Percentiles rank a stretch among this genome's conserved stretches.
Evolutionary conservation across 2,888 invertebrate species (phyloP).

Genomic region (Conomelus anceps): DNA sequence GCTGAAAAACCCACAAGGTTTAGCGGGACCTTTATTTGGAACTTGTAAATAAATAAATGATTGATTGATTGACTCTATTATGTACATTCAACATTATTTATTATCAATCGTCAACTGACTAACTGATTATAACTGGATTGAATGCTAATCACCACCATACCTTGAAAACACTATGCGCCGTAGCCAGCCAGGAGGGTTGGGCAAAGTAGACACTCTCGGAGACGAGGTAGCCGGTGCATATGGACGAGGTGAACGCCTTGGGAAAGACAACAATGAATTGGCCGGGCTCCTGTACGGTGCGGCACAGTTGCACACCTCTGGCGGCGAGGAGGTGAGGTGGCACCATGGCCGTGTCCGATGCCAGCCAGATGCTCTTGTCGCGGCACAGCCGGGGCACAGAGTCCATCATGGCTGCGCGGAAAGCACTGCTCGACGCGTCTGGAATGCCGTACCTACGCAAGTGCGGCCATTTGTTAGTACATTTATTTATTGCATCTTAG

Average conservation of each 20-base stretch:
- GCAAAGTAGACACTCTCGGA: constrained; percentile 93
- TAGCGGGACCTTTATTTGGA: too few relatives aligned
- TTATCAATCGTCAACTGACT: too few relatives aligned
- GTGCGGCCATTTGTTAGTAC: neutral
- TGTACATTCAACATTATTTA: too few relatives aligned
- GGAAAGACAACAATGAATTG: constrained; percentile 88
- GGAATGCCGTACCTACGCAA: constrained; percentile 68
- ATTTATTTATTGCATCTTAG: too few relatives aligned
- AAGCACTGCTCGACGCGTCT: constrained; percentile 63
- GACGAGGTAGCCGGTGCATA: constrained; percentile 81
- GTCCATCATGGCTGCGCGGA: constrained; percentile 66
- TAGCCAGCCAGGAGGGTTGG: constrained; percentile 67
- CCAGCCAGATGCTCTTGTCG: constrained; percentile 78
- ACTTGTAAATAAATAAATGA: too few relatives aligned
- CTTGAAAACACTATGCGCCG: constrained; percentile 64
- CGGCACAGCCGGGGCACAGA: constrained; percentile 75
- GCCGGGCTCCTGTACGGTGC: constrained; percentile 76
- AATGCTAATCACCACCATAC: constrained; percentile 43
- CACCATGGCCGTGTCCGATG: constrained; percentile 89
- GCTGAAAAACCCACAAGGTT: too few relatives aligned
- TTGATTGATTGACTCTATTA: too few relatives aligned
- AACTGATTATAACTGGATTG: too few relatives aligned
- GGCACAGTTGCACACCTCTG: constrained; percentile 68
- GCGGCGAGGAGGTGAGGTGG: constrained; percentile 71
- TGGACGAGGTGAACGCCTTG: constrained; percentile 77